Conservation (phyloP, 2,888 invertebrate species). For the Coelopa pilipes region DNA sequence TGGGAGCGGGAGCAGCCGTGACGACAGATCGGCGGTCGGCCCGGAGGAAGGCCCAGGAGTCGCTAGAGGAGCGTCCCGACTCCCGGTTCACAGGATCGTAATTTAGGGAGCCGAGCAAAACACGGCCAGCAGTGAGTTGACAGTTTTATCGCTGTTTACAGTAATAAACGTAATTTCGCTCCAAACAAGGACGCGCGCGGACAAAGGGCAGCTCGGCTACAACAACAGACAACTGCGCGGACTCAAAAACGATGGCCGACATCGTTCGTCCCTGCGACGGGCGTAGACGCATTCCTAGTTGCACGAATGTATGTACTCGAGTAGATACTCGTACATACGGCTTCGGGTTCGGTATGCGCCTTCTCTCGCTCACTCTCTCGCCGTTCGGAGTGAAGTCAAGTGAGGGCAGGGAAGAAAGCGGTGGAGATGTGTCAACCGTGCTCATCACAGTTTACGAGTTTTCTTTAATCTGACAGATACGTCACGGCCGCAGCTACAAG, state of each 20-base stretch:
- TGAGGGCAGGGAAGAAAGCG: slow-evolving; percentile 3
- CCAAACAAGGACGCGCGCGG: slow-evolving; percentile 39
- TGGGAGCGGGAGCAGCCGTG: slow-evolving; percentile 37
- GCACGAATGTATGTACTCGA: not conserved
- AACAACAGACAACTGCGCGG: not conserved
- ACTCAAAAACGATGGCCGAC: slow-evolving; percentile 16
- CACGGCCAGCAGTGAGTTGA: slow-evolving; percentile 39
- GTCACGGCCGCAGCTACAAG: slow-evolving; percentile 42
- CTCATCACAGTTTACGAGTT: slow-evolving; percentile 49
- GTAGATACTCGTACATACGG: not conserved
- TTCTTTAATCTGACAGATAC: slow-evolving; percentile 48
- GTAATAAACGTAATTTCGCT: slow-evolving; percentile 48
- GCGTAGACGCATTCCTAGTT: slow-evolving; percentile 9
- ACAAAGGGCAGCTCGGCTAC: not conserved
- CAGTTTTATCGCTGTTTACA: slow-evolving; percentile 51
- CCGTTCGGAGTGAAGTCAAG: not conserved
- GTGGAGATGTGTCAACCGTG: slow-evolving; percentile 47
- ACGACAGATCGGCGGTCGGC: slow-evolving; percentile 36
- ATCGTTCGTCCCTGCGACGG: not conserved
- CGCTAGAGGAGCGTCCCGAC: not conserved
- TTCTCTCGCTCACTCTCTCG: not conserved
- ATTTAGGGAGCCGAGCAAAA: slow-evolving; percentile 24
- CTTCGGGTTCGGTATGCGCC: no score
- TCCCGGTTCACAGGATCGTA: slow-evolving; percentile 18
- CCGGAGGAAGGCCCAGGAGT: not conserved